phyloP scores from a whole-genome alignment of 1,140 invertebrate genomes.

The Dufourea novaeangliae region DNA sequence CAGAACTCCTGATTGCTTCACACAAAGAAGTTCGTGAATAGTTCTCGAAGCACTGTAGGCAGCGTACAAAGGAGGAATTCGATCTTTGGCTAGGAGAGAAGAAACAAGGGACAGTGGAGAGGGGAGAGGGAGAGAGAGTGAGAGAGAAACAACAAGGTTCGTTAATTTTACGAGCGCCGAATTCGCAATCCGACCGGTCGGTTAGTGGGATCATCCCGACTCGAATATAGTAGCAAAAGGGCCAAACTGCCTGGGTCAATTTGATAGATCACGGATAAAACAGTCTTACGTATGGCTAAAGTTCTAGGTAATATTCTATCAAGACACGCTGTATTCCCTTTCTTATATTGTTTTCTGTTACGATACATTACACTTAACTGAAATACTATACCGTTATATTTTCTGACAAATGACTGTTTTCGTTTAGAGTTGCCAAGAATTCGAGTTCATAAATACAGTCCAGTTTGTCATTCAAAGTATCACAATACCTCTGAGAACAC shows the following conservation, averaged over 20 bases:
- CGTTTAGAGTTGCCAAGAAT: too few species aligned
- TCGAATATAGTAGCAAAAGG: conserved; percentile 59
- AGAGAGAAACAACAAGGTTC: conserved; percentile 60
- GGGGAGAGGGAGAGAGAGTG: conserved; percentile 20
- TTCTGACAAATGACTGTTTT: too few species aligned
- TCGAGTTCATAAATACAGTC: too few species aligned
- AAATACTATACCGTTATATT: neutral
- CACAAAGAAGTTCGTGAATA: conserved; percentile 66
- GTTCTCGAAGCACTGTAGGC: conserved; percentile 50
- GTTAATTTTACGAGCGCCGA: conserved; percentile 76
- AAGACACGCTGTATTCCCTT: neutral
- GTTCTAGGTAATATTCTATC: neutral
- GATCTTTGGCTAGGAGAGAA: conserved; percentile 62
- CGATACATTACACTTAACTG: neutral
- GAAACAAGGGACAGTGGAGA: conserved; percentile 46
- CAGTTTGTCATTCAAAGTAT: too few species aligned
- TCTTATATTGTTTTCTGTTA: neutral
- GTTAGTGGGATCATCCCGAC: conserved; percentile 61
- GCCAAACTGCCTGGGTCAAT: conserved; percentile 73
- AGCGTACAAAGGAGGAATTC: conserved; percentile 71
- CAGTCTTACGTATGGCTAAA: neutral
- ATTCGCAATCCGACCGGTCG: conserved; percentile 74
- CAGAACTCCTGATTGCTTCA: conserved; percentile 53
- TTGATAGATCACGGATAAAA: conserved; percentile 58
- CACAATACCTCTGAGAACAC: too few species aligned